Evolutionary conservation across 2,113 vertebrate genomes (phyloP), one percentile per base, ranked within the genome.

Genomic region (Labrus mixtus): DNA sequence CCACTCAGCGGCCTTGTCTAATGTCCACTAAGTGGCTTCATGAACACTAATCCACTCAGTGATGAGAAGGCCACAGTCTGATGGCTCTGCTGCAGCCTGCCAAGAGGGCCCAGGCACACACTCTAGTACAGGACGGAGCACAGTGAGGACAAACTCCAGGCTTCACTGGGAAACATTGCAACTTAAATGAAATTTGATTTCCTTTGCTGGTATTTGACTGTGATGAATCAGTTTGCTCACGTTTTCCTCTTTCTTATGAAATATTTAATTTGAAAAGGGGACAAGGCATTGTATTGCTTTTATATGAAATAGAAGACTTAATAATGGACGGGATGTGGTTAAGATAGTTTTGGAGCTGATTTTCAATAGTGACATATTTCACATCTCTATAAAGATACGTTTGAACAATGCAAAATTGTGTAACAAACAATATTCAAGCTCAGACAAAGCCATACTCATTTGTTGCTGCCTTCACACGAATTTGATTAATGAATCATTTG

Each of bases 21-120:
- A 93, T 92, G 90, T 93, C 70, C 60, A 55, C 88, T 90, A 91
- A 93, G 92, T 90, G 87, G 86, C 75, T 87, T 92, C 91, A 84
- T 79, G 86, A 82, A 84, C 83, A 74, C 89, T 93, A 93, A 94
- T 94, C 93, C 92, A 90, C 58, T 70, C 83, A 73, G 88, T 74
- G 93, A 92, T 93, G 93, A 94, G 87, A 89, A 75, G 89, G 61
- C 70, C 85, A 66, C 78, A 20, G 83, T 79, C 82, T 90, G 92
- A 93, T 81, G 83, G 78, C 83, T 76, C 67, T 78, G 70, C 80
- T 77, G 54, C 55, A 70, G 56, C 56, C 80, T 88, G 89, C 91
- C 93, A 92, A 91, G 78, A 64, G 73, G 82, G 68, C 77, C 84
- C 41, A 0, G 57, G 51, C 29, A 63, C 66, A 63, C 66, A n/a